Base-by-base conservation (phyloP, 2,113 vertebrate species). In the Gallinago jamesoni region DNA sequence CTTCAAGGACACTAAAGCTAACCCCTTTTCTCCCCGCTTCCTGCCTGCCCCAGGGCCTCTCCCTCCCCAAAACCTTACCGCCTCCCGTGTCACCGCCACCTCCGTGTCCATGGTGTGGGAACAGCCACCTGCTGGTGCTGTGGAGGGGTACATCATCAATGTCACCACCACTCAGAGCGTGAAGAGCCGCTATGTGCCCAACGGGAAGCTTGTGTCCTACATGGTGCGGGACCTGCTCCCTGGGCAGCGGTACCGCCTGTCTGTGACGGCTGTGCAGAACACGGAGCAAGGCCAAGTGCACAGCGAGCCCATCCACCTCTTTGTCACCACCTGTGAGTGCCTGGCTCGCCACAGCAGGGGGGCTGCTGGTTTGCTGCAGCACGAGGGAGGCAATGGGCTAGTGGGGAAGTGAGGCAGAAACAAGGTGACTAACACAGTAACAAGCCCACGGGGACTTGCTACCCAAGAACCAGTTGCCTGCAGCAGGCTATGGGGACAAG, bases 81-180 rank as follows among this genome's bases (percentile, higher is more conserved):
- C 99, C 21, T 95, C 98, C 28, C 98, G 98, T 0, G 97, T 99
- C 88, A 98, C 98, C 0, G 88, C 98, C 75, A 99, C 98, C 68
- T 98, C 99, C 0, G 99, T 99, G 31, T 98, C 98, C 41, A 93
- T 99, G 94, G 98, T 92, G 12, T 99, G 99, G 99, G 98, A 98
- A 18, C 96, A 96, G 77, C 98, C 98, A 0, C 89, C 96, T 0
- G 67, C 91, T 1, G 94, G 97, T 8, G 19, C 97, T 3, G 97
- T 98, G 67, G 99, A 99, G 53, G 99, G 99, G 4, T 99, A 99
- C 31, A 98, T 99, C 97, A 98, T 99, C 94, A 99, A 99, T 0
- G 98, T 99, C 96, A 99, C 99, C 68, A 98, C 98, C 3, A 97
- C 98, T 14, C 98, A 99, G 97, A 99, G 97, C 20, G 98, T 98